Base-by-base conservation (phyloP, 2,113 vertebrate genomes). In the Pseudopodoces humilis region DNA sequence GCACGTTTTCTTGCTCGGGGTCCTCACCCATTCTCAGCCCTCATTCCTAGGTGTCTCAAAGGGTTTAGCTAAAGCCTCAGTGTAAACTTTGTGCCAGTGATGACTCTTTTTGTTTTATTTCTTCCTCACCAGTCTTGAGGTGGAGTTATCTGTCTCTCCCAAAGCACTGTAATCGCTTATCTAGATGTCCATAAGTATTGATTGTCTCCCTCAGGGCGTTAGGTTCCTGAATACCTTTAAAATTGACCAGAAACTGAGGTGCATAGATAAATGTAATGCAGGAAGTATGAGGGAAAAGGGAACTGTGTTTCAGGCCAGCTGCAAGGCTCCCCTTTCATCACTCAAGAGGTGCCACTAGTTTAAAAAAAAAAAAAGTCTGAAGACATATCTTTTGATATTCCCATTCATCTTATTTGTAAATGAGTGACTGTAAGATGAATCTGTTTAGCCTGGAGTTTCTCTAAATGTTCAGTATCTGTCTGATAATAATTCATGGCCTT, bases 101-200 rank as follows among this genome's bases (percentile, higher is more conserved):
- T 10, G 46, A 13, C 23, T 75, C 16, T 27, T 43, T 62, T 43
- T 62, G 7, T 11, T 55, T 59, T 68, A 39, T 33, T 4, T 47
- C 5, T 20, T 83, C 7, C 53, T 58, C 33, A 56, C 5, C 11
- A 18, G 7, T 13, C 39, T 63, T 47, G 47, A 50, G 25, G 35
- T 11, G 7, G 13, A 44, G 13, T 74, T 37, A 35, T 65, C 20
- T 0, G 0, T 13, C 0, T 74, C 47, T 67, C 30, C 60, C 31
- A 35, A 47, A 63, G 16, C 1, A 0, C 30, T 50, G 0, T 46
- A 23, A 35, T 74, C 0, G 0, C 13, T 80, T 86, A 10, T 7
- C 11, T 71, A 10, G 49, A 28, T 86, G 35, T 4, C 11, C 5
- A 0, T 55, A 47, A 67, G 35, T 75, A 59, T 78, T 50, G 65